Evolutionary conservation across 1,140 invertebrate genomes (phyloP).

Genomic region (Ceratina calcarata): DNA sequence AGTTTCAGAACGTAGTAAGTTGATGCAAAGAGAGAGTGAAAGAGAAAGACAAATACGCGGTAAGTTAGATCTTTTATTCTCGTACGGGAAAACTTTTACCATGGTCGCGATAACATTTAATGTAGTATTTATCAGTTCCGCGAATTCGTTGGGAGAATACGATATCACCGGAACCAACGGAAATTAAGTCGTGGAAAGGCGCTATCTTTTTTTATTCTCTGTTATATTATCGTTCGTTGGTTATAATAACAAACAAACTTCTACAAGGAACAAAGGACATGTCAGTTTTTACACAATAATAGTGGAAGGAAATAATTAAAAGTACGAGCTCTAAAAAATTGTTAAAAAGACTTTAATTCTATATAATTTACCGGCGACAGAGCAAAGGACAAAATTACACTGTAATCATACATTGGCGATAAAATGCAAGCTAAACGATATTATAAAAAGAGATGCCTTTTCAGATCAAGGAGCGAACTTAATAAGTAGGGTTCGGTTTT

Average conservation of each 20-base stretch:
- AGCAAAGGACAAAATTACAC: background rate
- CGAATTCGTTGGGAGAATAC: background rate
- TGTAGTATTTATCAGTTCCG: background rate
- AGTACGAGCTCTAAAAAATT: background rate
- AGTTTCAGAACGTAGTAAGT: constrained; percentile 33
- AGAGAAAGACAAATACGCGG: constrained; percentile 23
- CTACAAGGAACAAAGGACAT: background rate
- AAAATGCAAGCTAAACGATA: background rate
- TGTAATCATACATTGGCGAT: background rate
- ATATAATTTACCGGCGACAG: constrained; percentile 2
- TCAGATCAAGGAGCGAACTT: background rate
- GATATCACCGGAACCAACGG: background rate
- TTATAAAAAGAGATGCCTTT: background rate
- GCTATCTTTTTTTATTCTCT: background rate
- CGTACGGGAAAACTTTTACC: constrained; percentile 6
- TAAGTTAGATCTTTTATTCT: constrained; percentile 31
- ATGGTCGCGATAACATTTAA: background rate
- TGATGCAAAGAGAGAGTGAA: constrained; percentile 45
- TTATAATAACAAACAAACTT: background rate
- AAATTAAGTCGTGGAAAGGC: background rate
- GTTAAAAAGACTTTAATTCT: background rate
- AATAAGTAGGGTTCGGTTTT: constrained; percentile 21
- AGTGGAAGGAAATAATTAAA: background rate
- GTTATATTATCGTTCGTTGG: background rate
- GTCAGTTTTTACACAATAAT: background rate